Evolutionary conservation across 64 coral and sea anemone species (phyloP).

Genomic region (Anthopleura sola): DNA sequence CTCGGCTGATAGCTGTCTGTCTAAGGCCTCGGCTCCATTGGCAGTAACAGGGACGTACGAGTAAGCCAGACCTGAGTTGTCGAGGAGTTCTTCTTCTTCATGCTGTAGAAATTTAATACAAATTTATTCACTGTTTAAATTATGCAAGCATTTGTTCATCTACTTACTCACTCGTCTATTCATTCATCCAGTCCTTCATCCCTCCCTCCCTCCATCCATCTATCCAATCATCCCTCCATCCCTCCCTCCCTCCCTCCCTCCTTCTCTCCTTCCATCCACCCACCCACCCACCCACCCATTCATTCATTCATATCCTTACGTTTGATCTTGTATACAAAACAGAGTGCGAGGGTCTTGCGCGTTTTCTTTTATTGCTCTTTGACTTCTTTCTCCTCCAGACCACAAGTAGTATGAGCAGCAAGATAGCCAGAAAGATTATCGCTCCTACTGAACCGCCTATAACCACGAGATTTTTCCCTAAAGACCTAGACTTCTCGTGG

Average conservation of each 20-base stretch:
- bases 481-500: not conserved
- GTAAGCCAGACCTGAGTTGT: not conserved
- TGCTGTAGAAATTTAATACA: not conserved
- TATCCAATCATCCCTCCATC: too few relatives aligned
- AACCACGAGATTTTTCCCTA: not conserved
- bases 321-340: conserved; percentile 16
- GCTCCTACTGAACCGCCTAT: conserved; percentile 40
- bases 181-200: too few relatives aligned
- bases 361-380: conserved; percentile 5
- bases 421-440: not conserved
- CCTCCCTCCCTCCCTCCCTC: too few relatives aligned
- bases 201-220: too few relatives aligned
- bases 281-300: too few relatives aligned
- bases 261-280: too few relatives aligned
- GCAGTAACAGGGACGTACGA: not conserved
- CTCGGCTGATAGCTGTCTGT: not conserved
- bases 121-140: too few relatives aligned
- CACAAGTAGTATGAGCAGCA: conserved; percentile 35
- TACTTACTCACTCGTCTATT: too few relatives aligned
- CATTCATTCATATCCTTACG: not conserved
- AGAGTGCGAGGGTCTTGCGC: not conserved
- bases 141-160: too few relatives aligned
- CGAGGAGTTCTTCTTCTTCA: not conserved
- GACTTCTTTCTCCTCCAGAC: not conserved
- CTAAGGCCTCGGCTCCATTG: not conserved